These are phyloP conservation scores for Aplocera efformata DNA, from an alignment of 2,888 invertebrate species.

Conservation along the genomic window DNA sequence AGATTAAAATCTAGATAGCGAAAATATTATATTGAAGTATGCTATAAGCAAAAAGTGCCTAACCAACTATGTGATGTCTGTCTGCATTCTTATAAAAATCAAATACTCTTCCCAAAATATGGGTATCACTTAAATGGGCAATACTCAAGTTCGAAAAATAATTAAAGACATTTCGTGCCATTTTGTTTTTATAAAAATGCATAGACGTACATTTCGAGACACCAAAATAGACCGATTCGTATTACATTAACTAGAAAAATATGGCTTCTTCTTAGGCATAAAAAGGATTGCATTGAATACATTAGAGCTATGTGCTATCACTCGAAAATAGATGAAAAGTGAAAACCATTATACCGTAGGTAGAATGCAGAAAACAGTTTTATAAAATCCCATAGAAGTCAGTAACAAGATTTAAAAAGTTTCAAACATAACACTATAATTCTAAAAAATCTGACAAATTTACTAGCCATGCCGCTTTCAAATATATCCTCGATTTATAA, in stretches of 20 bases:
- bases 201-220: constrained; percentile 39
- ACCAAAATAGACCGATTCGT: constrained; percentile 44
- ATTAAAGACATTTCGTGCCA: constrained; percentile 36
- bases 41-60: constrained; percentile 60
- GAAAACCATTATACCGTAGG: constrained; percentile 30
- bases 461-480: constrained; percentile 32
- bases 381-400: constrained; percentile 26
- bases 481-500: constrained; percentile 28
- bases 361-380: constrained; percentile 24
- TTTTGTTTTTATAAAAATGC: constrained; percentile 56
- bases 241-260: constrained; percentile 64
- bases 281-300: constrained; percentile 56
- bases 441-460: constrained; percentile 35
- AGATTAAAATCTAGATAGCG: constrained; percentile 63
- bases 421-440: constrained; percentile 36
- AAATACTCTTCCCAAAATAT: constrained; percentile 36
- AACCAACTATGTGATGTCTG: constrained; percentile 40
- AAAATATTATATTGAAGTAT: constrained; percentile 60
- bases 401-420: constrained; percentile 40
- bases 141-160: constrained; percentile 50
- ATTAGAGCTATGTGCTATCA: constrained; percentile 43
- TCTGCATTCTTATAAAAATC: constrained; percentile 56
- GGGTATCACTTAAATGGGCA: constrained; percentile 38
- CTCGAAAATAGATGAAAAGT: constrained; percentile 38
- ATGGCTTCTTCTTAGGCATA: constrained; percentile 55